phyloP scores from a whole-genome alignment of 2,797 vertebrate species.

The Halcyon chelicuti region DNA sequence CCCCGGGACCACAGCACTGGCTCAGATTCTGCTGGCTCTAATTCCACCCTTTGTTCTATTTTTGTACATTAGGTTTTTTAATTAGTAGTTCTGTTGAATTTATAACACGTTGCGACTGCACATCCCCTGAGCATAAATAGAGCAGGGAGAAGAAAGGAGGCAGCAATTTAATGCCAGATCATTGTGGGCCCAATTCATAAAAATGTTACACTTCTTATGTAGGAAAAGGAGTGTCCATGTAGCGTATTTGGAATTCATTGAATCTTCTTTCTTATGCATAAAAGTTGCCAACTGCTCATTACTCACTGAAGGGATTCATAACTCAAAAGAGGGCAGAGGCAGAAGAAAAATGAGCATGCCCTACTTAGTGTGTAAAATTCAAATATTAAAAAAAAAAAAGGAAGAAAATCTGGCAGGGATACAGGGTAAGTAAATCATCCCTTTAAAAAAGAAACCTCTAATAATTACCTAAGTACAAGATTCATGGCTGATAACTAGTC shows the following conservation, averaged over 20 bases:
- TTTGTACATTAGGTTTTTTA: slow-evolving; percentile 59
- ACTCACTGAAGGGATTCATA: slow-evolving; percentile 62
- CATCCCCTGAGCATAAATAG: slow-evolving; percentile 28
- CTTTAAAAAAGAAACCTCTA: slow-evolving; percentile 51
- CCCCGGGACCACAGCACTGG: slow-evolving; percentile 47
- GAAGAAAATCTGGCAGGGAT: slow-evolving; percentile 40
- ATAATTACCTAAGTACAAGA: slow-evolving; percentile 64
- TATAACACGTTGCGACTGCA: slow-evolving; percentile 37
- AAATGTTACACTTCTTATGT: slow-evolving; percentile 49
- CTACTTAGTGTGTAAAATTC: slow-evolving; percentile 64
- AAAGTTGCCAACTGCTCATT: slow-evolving; percentile 68
- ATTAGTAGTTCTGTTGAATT: slow-evolving; percentile 70
- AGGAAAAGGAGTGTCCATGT: slow-evolving; percentile 35
- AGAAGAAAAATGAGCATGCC: slow-evolving; percentile 60
- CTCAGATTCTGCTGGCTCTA: slow-evolving; percentile 54
- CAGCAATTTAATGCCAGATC: slow-evolving; percentile 53
- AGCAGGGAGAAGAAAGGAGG: slow-evolving; percentile 52
- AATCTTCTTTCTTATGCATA: slow-evolving; percentile 62
- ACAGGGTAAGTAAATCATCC: slow-evolving; percentile 42
- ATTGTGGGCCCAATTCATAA: slow-evolving; percentile 47
- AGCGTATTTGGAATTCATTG: slow-evolving; percentile 51
- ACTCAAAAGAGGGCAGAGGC: slow-evolving; percentile 61
- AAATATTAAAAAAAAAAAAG: slow-evolving; percentile 56
- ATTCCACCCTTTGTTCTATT: slow-evolving; percentile 64
- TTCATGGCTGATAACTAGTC: slow-evolving; percentile 61